Conservation (phyloP, 2,113 vertebrate genomes). For the Megaleporinus macrocephalus region DNA sequence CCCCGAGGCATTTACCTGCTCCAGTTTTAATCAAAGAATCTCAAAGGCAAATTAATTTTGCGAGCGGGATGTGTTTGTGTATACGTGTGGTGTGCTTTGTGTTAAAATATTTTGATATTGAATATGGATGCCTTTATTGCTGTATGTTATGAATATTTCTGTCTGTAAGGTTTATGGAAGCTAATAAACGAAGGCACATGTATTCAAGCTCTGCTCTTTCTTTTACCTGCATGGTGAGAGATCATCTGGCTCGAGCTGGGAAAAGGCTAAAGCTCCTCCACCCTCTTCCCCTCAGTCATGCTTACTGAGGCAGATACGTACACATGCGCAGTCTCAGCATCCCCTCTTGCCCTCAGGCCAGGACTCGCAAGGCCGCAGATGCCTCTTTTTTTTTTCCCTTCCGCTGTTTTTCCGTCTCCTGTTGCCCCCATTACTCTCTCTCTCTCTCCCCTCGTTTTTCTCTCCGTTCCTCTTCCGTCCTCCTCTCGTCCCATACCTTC, state of each 20-base stretch:
- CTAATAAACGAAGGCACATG: not conserved
- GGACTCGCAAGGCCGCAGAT: slow-evolving; percentile 23
- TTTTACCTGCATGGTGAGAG: not conserved
- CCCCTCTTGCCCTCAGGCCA: slow-evolving; percentile 29
- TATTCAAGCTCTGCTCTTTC: not conserved
- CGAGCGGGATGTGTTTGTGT: slow-evolving; percentile 5
- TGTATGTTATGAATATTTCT: slow-evolving; percentile 10
- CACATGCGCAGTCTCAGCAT: not conserved
- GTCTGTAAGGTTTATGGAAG: not conserved
- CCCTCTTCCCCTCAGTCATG: slow-evolving; percentile 39
- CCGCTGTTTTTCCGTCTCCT: not conserved
- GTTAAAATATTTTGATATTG: slow-evolving; percentile 18
- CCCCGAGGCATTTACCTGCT: slow-evolving; percentile 48
- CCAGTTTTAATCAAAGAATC: slow-evolving; percentile 50
- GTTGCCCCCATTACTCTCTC: not conserved
- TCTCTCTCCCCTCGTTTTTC: not conserved
- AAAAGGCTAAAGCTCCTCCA: slow-evolving; percentile 25
- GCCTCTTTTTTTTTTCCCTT: not conserved
- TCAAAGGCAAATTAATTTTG: slow-evolving; percentile 45
- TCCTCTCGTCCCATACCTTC: not conserved
- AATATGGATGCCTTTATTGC: slow-evolving; percentile 30
- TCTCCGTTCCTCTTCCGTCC: not conserved
- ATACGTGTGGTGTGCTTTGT: slow-evolving; percentile 16
- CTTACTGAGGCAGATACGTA: slow-evolving; percentile 45
- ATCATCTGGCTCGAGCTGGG: slow-evolving; percentile 25